Percentiles rank a stretch among this genome's conserved stretches.
Conservation (phyloP, 2,797 vertebrate species). For the Lepidocolaptes lacrymiger region DNA sequence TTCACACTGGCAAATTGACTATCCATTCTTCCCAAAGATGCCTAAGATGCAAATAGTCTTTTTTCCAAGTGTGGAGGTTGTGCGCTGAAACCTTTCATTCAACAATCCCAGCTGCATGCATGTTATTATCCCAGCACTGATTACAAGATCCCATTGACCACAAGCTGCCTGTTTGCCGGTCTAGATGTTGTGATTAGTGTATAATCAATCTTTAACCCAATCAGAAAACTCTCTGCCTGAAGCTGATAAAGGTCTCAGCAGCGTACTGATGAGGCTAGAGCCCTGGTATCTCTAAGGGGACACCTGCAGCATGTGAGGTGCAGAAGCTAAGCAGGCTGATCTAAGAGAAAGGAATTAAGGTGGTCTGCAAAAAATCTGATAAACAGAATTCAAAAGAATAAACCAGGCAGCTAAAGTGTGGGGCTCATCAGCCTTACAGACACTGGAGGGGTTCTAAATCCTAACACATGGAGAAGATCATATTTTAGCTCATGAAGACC, state of each 20-base stretch:
- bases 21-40: slow-evolving; percentile 22
- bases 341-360: slow-evolving; percentile 66
- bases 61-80: neutral
- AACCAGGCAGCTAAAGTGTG: neutral
- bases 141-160: slow-evolving; percentile 85
- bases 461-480: neutral
- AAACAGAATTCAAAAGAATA: slow-evolving; percentile 38
- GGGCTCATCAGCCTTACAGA: neutral
- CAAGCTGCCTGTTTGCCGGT: slow-evolving; percentile 74
- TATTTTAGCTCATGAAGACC: neutral
- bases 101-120: slow-evolving; percentile 65
- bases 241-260: slow-evolving; percentile 82
- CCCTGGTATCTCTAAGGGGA: slow-evolving; percentile 75
- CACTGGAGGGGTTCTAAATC: neutral
- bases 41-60: slow-evolving; percentile 1
- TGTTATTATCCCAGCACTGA: slow-evolving; percentile 81
- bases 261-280: slow-evolving; percentile 81
- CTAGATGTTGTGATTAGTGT: slow-evolving; percentile 78
- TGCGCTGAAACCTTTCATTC: slow-evolving; percentile 43
- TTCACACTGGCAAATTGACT: neutral
- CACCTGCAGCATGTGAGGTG: slow-evolving; percentile 67
- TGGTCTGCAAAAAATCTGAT: slow-evolving; percentile 61
- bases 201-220: slow-evolving; percentile 88
- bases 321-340: slow-evolving; percentile 56
- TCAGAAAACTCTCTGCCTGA: slow-evolving; percentile 78